Conservation (phyloP, 2,113 vertebrate genomes). For the Hemiprocne comata region DNA sequence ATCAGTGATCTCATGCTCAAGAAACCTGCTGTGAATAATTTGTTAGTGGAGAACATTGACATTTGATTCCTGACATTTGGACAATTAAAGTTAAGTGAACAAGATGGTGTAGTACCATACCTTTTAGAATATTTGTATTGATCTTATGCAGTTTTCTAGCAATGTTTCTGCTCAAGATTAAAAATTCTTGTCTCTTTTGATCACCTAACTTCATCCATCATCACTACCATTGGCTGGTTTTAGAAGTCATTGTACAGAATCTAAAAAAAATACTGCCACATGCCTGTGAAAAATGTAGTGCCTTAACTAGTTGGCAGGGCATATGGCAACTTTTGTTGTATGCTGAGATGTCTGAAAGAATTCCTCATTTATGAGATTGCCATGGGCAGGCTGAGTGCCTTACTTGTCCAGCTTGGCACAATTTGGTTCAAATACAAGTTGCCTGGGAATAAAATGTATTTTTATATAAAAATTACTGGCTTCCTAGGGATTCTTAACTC, state of each 20-base stretch:
- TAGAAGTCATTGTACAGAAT: not conserved
- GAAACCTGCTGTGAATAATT: not conserved
- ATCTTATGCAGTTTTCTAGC: not conserved
- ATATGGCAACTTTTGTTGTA: not conserved
- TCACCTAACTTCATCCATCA: not conserved
- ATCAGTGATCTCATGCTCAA: rapidly evolving
- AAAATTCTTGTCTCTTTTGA: not conserved
- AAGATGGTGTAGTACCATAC: too few relatives aligned
- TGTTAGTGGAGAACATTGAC: not conserved
- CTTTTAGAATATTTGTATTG: not conserved
- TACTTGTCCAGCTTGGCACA: not conserved
- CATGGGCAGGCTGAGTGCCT: not conserved
- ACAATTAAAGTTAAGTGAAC: not conserved
- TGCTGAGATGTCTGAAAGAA: not conserved
- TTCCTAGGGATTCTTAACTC: not conserved
- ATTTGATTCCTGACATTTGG: not conserved
- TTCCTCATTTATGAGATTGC: not conserved
- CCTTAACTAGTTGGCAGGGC: not conserved
- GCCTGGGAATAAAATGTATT: not conserved
- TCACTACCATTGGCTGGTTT: not conserved
- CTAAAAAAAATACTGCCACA: not conserved
- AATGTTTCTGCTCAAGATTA: not conserved
- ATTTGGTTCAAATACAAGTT: not conserved
- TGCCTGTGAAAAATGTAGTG: not conserved
- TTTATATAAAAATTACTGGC: not conserved